Conservation (phyloP, 2,797 vertebrate genomes). For the Enteromius anoplus region DNA sequence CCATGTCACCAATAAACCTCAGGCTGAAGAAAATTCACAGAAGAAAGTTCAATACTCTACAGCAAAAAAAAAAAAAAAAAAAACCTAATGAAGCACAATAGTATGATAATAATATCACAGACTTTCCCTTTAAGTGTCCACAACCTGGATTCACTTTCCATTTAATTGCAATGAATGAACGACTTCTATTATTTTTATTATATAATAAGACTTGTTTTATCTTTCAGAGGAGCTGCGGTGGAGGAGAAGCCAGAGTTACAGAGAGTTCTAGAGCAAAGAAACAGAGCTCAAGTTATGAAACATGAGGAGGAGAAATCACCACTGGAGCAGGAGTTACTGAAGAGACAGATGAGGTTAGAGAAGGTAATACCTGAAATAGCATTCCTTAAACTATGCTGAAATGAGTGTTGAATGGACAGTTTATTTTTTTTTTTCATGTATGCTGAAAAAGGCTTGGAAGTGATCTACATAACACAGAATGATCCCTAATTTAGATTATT, state of each 20-base stretch:
- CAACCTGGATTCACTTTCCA: neutral
- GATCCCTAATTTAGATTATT: neutral
- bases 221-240: slow-evolving; percentile 67
- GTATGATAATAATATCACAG: too few species aligned
- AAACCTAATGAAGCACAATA: too few species aligned
- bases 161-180: neutral
- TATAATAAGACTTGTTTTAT: slow-evolving; percentile 40
- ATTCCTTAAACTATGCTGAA: neutral
- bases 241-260: slow-evolving; percentile 86
- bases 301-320: slow-evolving; percentile 83
- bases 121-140: neutral
- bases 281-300: slow-evolving; percentile 78
- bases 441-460: neutral
- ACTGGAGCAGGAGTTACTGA: slow-evolving; percentile 82
- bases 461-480: neutral
- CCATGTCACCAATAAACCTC: too few species aligned
- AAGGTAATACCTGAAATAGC: slow-evolving; percentile 69
- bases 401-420: neutral
- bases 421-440: slow-evolving; percentile 5
- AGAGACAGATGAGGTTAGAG: slow-evolving; percentile 82
- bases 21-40: too few species aligned
- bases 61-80: too few species aligned
- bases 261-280: slow-evolving; percentile 80
- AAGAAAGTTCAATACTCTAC: too few species aligned
- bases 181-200: neutral